A percentile compares a stretch with the other conserved stretches of the same genome.
Evolutionary conservation across 2,888 invertebrate species (phyloP).

Genomic region (Hydrotaea cyrtoneurina): DNA sequence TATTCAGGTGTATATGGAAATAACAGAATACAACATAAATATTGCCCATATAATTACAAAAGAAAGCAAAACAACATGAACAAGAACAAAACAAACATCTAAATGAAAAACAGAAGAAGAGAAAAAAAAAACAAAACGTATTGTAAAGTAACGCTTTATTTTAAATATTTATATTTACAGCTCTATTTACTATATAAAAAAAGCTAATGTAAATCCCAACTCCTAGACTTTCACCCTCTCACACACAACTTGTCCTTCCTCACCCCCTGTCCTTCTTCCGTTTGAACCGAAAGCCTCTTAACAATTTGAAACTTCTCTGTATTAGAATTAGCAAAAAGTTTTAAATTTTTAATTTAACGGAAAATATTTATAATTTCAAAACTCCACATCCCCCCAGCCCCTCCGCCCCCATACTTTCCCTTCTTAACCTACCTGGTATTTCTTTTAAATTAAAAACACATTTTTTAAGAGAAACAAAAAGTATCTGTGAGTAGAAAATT

Average conservation of each 20-base stretch:
- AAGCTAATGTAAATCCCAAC: not conserved
- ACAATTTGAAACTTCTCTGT: too few relatives aligned
- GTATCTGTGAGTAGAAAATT: slow-evolving; percentile 47
- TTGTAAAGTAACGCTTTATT: slow-evolving; percentile 60
- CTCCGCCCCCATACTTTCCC: not conserved
- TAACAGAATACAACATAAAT: slow-evolving; percentile 37
- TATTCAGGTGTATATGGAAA: slow-evolving; percentile 64
- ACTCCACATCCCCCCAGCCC: too few relatives aligned
- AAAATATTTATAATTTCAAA: slow-evolving; percentile 23
- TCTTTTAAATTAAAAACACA: slow-evolving; percentile 10
- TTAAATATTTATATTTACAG: slow-evolving; percentile 42
- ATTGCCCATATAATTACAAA: slow-evolving; percentile 23
- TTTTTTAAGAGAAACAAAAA: slow-evolving; percentile 30
- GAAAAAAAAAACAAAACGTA: slow-evolving; percentile 32
- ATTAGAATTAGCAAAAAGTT: too few relatives aligned
- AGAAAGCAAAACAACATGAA: slow-evolving; percentile 22
- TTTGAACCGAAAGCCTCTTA: not conserved
- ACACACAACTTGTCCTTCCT: not conserved
- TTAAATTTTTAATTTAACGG: not conserved
- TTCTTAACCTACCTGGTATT: not conserved
- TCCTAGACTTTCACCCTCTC: slow-evolving; percentile 1
- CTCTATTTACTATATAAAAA: slow-evolving; percentile 29
- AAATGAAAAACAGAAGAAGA: slow-evolving; percentile 24
- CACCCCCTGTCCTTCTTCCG: not conserved
- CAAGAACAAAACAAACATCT: slow-evolving; percentile 18